These are phyloP conservation scores for Amphiduros pacificus DNA, from an alignment of 2,888 invertebrate species.

Conservation along the genomic window DNA sequence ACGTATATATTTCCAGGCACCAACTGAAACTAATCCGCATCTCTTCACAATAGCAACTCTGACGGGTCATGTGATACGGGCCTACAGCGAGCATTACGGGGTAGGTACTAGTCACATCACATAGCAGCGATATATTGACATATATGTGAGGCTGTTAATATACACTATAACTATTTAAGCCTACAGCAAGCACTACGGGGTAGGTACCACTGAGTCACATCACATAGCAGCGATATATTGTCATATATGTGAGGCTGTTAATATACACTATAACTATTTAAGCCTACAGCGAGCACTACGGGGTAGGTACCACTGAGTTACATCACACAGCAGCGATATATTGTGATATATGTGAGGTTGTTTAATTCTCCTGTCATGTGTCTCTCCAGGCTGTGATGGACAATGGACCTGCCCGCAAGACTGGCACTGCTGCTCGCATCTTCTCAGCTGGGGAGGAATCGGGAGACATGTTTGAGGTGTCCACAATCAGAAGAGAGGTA, in stretches of 20 bases:
- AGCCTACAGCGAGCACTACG: conserved; percentile 63
- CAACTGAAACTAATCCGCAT: conserved; percentile 74
- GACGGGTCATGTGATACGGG: conserved; percentile 79
- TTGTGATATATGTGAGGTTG: too few relatives aligned
- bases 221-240: too few relatives aligned
- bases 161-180: too few relatives aligned
- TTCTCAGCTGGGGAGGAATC: conserved; percentile 72
- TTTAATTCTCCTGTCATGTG: too few relatives aligned
- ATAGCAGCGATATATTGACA: too few relatives aligned
- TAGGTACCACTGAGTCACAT: too few relatives aligned
- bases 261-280: too few relatives aligned
- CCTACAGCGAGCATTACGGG: conserved; percentile 64
- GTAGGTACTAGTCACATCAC: too few relatives aligned
- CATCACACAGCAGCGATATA: too few relatives aligned
- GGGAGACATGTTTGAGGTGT: conserved; percentile 81
- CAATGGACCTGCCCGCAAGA: conserved; percentile 72
- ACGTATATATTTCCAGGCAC: conserved; percentile 62
- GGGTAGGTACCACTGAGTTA: too few relatives aligned
- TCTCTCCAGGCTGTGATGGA: conserved; percentile 68
- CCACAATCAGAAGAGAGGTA: conserved; percentile 57
- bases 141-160: too few relatives aligned
- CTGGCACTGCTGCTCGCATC: conserved; percentile 66
- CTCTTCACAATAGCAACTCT: conserved; percentile 88
- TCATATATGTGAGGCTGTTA: too few relatives aligned
- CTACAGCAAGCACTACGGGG: conserved; percentile 65